Evolutionary conservation across 2,888 invertebrate genomes (phyloP), one percentile per base, ranked within the genome.

Genomic region (Lasioglossum villosulum): DNA sequence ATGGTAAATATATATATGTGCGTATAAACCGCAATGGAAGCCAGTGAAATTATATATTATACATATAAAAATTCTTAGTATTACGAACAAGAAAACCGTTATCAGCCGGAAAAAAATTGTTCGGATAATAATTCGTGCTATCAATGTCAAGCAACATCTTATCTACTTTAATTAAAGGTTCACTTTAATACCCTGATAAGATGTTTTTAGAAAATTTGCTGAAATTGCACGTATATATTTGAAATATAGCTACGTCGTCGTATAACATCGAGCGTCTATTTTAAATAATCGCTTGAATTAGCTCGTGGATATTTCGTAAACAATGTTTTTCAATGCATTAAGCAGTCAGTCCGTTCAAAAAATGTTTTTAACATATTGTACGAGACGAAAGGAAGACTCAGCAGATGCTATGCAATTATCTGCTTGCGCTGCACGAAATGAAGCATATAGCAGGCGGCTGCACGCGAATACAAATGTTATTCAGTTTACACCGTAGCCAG

Each of bases 401-500:
- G 19, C 30, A 63, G 6, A 3, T 30, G 6, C 34, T 34, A 4
- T 34, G 27, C 16, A 30, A 63, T 63, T 30, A 63, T 63, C 30
- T 63, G 63, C 63, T 19, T 30, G 8, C 30, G 63, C 16, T 30
- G 63, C 63, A 30, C 6, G 19, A 48, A 73, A 42, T 12, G 45
- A 27, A 52, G 27, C 39, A 63, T 30, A 59, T 27, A 42, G 27
- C 52, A 19, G 37, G 5, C 45, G 27, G n/a, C 37, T 30, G 42
- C 3, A 52, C n/a, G 34, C 8, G 37, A n/a, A 76, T 37, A 14
- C 37, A 71, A 74, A 74, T 42, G 56, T 30, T 56, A 74, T 56
- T 81, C 76, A 77, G 73, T 81, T n/a, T 30, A 68, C 14, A 27
- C 19, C 23, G 16, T 70, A 52, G 42, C 37, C 16, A 71, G 52